Evolutionary conservation across 2,888 invertebrate genomes (phyloP), one percentile per base, ranked within the genome.

Genomic region (Dioctria rufipes): DNA sequence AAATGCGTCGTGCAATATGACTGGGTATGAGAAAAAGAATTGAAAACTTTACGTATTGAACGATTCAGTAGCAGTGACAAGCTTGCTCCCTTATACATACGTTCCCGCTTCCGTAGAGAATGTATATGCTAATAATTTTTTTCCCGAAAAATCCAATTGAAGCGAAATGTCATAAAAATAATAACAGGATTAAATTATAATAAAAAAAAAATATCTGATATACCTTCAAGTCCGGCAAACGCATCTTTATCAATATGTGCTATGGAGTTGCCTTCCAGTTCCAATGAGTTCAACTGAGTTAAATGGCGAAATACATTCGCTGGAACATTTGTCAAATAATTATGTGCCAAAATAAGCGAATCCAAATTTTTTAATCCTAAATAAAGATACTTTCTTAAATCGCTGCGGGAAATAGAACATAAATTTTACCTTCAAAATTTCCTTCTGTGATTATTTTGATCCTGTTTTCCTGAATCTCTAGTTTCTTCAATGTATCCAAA

Each of bases 391-490:
- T 58, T 58, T 8, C 11, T 8, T 66, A 66, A 25, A 25, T 25
- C 25, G 25, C 42, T 58, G 37, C 37, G 9, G 8, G 46, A 1
- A 5, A 6, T 6, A 13, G 11, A 13, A 61, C 46, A 66, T 78
- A 9, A 51, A 58, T 78, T 69, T 13, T 90, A 95, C 96, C 97
- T 90, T 93, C 93, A 87, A 97, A 97, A 88, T 97, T 96, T 51
- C 95, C 95, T 86, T 95, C 95, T 65, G 92, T 90, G 83, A 97
- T 95, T 46, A 91, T 90, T 61, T 92, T 90, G 82, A 97, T 95
- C 83, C 93, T 92, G 87, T 97, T 97, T 87, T 96, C 96, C 86
- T 96, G 96, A 90, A 97, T 93, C 89, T 96, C 96, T 71, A 97
- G 91, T 86, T 95, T 96, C 88, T 94, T 95, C 84, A 97, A 89